Base-by-base conservation (phyloP, 2,113 vertebrate genomes). In the Microcebus jonahi region DNA sequence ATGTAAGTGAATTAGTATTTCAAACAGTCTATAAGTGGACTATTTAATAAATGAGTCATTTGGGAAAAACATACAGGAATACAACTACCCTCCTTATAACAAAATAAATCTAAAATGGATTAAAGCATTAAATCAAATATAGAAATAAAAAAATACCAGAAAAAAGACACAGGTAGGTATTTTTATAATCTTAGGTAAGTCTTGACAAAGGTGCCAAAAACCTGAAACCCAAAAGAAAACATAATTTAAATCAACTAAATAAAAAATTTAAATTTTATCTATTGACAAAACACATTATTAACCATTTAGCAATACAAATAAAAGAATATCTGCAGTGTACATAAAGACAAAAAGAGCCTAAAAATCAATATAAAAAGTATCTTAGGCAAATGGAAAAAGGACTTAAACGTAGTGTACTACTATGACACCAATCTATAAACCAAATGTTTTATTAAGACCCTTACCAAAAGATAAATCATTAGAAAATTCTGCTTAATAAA, bases 221-320 rank as follows among this genome's bases (percentile, higher is more conserved):
- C 89, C 23, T 68, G 27, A 83, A 57, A 70, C 13, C n/a, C 34
- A 59, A 79, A 90, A 55, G 4, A 85, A 94, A 75, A 90, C 36
- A 81, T 61, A 45, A 83, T 67, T 94, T 82, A 91, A 90, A 94
- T 67, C 71, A 84, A 90, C 42, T 42, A 34, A 96, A 79, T 63
- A 95, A 80, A 97, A 95, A 53, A 6, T 6, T 71, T 71, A 87
- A 90, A 48, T 23, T 53, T 84, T 84, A 53, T 39, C 45, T 79
- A 31, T 45, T 63, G 25, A 13, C 14, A 87, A 93, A 91, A 77
- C 8, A 89, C 55, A 68, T 70, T 79, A 71, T n/a, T 67, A 91
- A 45, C n/a, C 9, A 80, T 25, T 61, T 59, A 81, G 36, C 5
- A 80, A 90, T 45, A 80, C 1, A 87, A 65, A 18, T 86, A 71